Evolutionary conservation across 2,113 vertebrate genomes (phyloP).

Genomic region (Mesitornis unicolor): DNA sequence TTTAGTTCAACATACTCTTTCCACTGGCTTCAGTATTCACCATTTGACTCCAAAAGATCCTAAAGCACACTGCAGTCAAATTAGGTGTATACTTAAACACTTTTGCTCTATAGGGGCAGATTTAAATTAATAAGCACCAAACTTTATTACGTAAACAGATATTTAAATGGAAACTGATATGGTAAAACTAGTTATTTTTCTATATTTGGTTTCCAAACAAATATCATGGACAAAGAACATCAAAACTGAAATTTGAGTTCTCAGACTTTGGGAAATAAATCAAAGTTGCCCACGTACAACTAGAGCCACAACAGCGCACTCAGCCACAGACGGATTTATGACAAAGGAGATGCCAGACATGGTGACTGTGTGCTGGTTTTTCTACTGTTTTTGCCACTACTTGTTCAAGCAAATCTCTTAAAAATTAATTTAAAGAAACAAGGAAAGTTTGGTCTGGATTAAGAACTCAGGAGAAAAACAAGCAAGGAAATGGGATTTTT

Average conservation of each 20-base stretch:
- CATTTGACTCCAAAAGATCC: not conserved
- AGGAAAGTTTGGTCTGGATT: not conserved
- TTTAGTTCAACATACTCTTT: not conserved
- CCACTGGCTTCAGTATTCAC: not conserved
- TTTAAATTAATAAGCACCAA: not conserved
- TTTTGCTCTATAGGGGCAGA: not conserved
- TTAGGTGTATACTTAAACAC: not conserved
- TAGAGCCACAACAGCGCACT: not conserved
- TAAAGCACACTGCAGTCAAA: not conserved
- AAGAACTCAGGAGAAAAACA: not conserved
- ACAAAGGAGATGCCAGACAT: not conserved
- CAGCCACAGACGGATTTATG: rapidly evolving
- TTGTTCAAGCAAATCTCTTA: not conserved
- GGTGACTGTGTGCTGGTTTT: not conserved
- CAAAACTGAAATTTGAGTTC: not conserved
- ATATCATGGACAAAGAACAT: not conserved
- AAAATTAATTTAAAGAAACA: not conserved
- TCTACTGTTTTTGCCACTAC: not conserved
- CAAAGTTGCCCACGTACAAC: not conserved
- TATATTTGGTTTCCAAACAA: not conserved
- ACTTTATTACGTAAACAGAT: not conserved
- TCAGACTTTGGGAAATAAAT: not conserved
- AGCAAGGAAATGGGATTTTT: not conserved
- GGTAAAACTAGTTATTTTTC: not conserved
- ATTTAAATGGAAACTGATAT: not conserved